Conservation (phyloP, 2,888 invertebrate species). For the Chloromyia formosa region DNA sequence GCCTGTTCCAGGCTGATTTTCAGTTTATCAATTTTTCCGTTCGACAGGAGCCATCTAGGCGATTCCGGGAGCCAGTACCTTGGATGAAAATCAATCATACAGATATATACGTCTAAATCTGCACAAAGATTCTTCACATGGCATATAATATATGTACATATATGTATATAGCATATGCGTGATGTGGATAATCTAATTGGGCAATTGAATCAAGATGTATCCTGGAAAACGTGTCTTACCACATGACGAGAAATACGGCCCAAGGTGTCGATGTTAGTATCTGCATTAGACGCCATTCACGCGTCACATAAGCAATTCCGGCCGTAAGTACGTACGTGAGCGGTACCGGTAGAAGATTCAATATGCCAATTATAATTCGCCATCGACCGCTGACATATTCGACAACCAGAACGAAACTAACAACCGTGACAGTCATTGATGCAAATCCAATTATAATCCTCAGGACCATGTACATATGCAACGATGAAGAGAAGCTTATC, state of each 20-base stretch:
- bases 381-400: constrained; percentile 73
- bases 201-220: constrained; percentile 1
- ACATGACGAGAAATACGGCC: constrained; percentile 66
- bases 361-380: constrained; percentile 72
- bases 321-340: constrained; percentile 69
- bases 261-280: constrained; percentile 70
- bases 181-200: constrained; percentile 15
- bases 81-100: not conserved
- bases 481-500: constrained; percentile 70
- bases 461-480: constrained; percentile 67
- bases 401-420: constrained; percentile 74
- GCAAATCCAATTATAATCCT: constrained; percentile 71
- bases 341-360: constrained; percentile 71
- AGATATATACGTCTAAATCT: no score
- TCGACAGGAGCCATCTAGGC: constrained; percentile 78
- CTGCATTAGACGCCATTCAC: constrained; percentile 68
- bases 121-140: no score
- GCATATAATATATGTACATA: not conserved
- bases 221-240: constrained; percentile 61
- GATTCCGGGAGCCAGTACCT: constrained; percentile 82
- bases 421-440: constrained; percentile 71
- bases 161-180: not conserved
- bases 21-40: constrained; percentile 75
- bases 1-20: constrained; percentile 72
- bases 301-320: constrained; percentile 69